Evolutionary conservation across 2,797 vertebrate species (phyloP), one percentile per base, ranked within the genome.

Genomic region (Tolypeutes matacus): DNA sequence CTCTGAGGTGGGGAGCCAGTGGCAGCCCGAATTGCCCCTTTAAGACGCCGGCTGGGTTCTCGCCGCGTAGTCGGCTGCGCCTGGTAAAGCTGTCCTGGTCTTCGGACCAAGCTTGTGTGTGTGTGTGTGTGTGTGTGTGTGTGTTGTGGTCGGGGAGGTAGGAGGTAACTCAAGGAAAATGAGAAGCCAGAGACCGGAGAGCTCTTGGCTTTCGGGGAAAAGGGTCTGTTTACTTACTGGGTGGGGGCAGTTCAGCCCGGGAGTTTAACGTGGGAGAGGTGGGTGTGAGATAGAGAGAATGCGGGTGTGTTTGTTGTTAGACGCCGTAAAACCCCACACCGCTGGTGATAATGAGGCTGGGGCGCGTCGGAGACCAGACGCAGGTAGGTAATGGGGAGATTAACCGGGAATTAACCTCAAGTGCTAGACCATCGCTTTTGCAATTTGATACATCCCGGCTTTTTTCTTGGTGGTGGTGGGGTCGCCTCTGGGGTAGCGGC

Each of bases 341-440:
- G 64, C 75, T 56, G 72, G 80, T 8, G 65, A 89, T 75, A 58
- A 34, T 53, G n/a, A 51, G 73, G 78, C 62, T 53, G 77, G 36
- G 88, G 81, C 29, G 46, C 36, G 23, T 73, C 49, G 46, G 87
- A 91, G 87, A 86, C 96, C 83, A 39, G 91, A 97, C 91, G 39
- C 89, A 96, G 96, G 96, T 96, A 97, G 95, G 96, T 97, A 96
- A 97, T 94, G 73, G 92, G 72, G 51, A 96, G 96, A 94, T 97
- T 96, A 97, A 97, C 96, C 97, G 96, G 96, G 96, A 96, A 96
- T 98, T 97, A 96, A 97, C 97, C 97, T 95, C 94, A 91, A 96
- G 75, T 23, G 97, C 90, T 77, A 93, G 95, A 53, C 91, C 85
- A 67, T 86, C 53, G 73, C 82, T 65, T 82, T 94, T 84, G 90